Percentiles rank a stretch among this genome's conserved stretches.
These are phyloP conservation scores for Philhelius pedissequus DNA, from an alignment of 2,888 invertebrate species.

Conservation along the genomic window DNA sequence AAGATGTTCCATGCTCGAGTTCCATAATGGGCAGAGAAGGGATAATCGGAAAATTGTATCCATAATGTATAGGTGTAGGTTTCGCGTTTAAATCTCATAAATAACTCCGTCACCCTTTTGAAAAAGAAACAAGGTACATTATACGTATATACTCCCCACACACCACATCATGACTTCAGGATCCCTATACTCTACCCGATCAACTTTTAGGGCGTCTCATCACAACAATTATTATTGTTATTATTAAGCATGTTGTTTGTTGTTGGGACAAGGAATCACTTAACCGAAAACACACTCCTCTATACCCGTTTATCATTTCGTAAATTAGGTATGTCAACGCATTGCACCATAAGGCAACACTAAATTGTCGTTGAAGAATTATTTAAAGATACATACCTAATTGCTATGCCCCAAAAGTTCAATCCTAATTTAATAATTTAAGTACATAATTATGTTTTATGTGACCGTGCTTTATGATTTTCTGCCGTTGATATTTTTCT, in stretches of 20 bases:
- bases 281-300: constrained; percentile 3
- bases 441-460: not conserved
- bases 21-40: constrained; percentile 19
- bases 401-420: not conserved
- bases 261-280: constrained; percentile 30
- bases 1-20: constrained; percentile 20
- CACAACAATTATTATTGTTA: constrained; percentile 35
- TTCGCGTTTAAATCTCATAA: constrained; percentile 13
- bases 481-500: no score
- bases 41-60: constrained; percentile 16
- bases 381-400: no score
- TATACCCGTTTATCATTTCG: not conserved
- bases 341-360: not conserved
- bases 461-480: no score
- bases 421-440: not conserved
- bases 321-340: constrained; percentile 44
- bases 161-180: not conserved
- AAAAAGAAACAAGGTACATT: not conserved
- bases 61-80: constrained; percentile 41
- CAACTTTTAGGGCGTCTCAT: constrained; percentile 12
- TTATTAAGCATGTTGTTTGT: not conserved
- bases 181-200: constrained; percentile 27
- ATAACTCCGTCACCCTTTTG: constrained; percentile 17
- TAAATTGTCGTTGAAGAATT: not conserved
- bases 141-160: not conserved